These are phyloP conservation scores for Sebastes variabilis DNA, from an alignment of 2,797 vertebrate species.

Conservation along the genomic window DNA sequence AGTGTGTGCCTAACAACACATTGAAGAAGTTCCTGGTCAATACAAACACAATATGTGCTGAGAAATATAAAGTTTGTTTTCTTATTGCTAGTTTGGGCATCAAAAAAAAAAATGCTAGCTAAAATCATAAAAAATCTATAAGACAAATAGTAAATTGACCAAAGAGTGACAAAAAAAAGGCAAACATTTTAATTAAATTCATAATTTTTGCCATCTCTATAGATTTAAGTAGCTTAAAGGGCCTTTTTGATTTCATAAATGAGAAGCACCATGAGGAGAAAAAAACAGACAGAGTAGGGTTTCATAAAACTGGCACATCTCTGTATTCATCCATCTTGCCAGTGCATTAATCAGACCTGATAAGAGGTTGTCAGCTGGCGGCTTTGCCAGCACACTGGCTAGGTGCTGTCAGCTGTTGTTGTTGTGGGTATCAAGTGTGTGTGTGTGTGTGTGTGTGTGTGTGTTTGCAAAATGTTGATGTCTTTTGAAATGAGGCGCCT, in stretches of 20 bases:
- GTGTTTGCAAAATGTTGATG: slow-evolving; percentile 46
- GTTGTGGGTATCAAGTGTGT: slow-evolving; percentile 35
- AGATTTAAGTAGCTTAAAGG: neutral
- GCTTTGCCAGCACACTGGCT: slow-evolving; percentile 68
- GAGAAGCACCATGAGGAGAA: neutral
- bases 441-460: slow-evolving; percentile 1
- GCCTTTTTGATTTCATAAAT: slow-evolving; percentile 11
- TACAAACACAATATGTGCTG: neutral
- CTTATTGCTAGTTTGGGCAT: neutral
- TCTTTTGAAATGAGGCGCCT: slow-evolving; percentile 45
- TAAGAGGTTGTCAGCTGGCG: slow-evolving; percentile 71
- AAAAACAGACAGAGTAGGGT: slow-evolving; percentile 10
- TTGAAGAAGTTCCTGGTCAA: neutral
- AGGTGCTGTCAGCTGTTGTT: slow-evolving; percentile 64
- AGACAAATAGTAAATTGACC: neutral
- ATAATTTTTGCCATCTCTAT: neutral
- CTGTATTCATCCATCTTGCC: slow-evolving; percentile 59
- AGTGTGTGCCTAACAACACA: slow-evolving; percentile 25
- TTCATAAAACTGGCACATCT: slow-evolving; percentile 54
- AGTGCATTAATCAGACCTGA: slow-evolving; percentile 73
- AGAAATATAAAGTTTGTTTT: slow-evolving; percentile 1
- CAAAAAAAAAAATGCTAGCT: neutral
- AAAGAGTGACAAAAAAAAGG: neutral
- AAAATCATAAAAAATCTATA: neutral
- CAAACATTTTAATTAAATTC: neutral